These are phyloP conservation scores for Drosophila neotestacea DNA, from an alignment of 2,888 invertebrate species.

Conservation along the genomic window DNA sequence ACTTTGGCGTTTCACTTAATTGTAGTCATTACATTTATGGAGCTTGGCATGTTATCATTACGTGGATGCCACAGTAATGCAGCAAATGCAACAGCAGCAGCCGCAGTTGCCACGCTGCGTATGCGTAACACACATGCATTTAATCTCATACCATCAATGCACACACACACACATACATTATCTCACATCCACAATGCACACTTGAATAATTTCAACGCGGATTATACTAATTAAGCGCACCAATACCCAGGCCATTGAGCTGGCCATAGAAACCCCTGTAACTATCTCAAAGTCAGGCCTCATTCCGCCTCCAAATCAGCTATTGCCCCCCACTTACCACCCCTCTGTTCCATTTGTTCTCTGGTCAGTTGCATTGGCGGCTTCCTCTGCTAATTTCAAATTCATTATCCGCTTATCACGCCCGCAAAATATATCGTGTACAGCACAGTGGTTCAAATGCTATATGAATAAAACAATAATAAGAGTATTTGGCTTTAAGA, in stretches of 20 bases:
- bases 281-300: slow-evolving; percentile 39
- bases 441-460: slow-evolving; percentile 46
- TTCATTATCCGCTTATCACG: slow-evolving; percentile 82
- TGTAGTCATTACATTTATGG: slow-evolving; percentile 76
- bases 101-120: slow-evolving; percentile 23
- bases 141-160: slow-evolving; percentile 25
- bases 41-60: slow-evolving; percentile 43
- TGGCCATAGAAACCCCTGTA: slow-evolving; percentile 33
- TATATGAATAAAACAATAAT: neutral
- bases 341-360: neutral
- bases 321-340: neutral
- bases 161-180: slow-evolving; percentile 12
- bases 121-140: slow-evolving; percentile 31
- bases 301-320: slow-evolving; percentile 2
- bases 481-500: neutral
- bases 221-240: slow-evolving; percentile 82
- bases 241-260: slow-evolving; percentile 46
- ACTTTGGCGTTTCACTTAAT: slow-evolving; percentile 76
- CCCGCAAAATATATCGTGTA: slow-evolving; percentile 35
- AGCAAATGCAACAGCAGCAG: slow-evolving; percentile 13
- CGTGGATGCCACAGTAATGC: slow-evolving; percentile 7
- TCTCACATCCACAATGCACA: slow-evolving; percentile 66
- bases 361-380: slow-evolving; percentile 24
- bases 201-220: slow-evolving; percentile 80
- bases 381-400: slow-evolving; percentile 63